phyloP scores from a whole-genome alignment of 2,888 invertebrate species.

The Colletes collaris region DNA sequence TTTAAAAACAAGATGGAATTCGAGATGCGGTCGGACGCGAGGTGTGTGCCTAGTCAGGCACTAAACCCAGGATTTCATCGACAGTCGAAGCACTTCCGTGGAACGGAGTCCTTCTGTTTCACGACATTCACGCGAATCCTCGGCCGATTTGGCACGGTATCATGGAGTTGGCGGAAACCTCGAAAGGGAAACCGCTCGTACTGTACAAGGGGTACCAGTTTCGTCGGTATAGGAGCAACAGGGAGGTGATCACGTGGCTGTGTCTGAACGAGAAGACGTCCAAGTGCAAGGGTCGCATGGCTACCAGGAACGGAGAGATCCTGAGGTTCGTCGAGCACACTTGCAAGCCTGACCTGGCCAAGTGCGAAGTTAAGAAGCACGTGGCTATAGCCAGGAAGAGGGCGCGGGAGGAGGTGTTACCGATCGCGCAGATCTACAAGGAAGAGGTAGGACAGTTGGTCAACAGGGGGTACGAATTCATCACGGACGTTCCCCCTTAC shows the following conservation, averaged over 20 bases:
- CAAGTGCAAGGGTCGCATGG: conserved; percentile 13
- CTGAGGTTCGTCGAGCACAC: not conserved
- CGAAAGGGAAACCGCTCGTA: conserved; percentile 3
- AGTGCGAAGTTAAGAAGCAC: conserved; percentile 7
- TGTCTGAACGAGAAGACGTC: conserved; percentile 5
- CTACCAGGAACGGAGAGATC: conserved; percentile 1
- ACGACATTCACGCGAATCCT: too few species aligned
- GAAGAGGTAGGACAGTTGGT: conserved; percentile 8
- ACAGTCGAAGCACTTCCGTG: too few species aligned
- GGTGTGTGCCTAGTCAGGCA: too few species aligned
- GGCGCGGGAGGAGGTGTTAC: not conserved
- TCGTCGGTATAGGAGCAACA: conserved; percentile 1
- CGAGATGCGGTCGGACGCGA: too few species aligned
- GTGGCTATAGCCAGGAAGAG: conserved; percentile 4
- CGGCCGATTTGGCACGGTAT: too few species aligned
- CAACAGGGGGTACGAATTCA: conserved; percentile 1
- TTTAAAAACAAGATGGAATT: not conserved
- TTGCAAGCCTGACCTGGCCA: not conserved
- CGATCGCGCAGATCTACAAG: conserved; percentile 11
- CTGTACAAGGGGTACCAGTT: conserved; percentile 14
- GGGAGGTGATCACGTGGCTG: conserved; percentile 1
- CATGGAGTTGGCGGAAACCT: conserved; percentile 14
- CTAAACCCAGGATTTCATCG: too few species aligned
- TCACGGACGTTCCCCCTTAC: conserved; percentile 1
- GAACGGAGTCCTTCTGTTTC: too few species aligned